Evolutionary conservation across 64 coral and sea anemone genomes (phyloP), one percentile per base, ranked within the genome.

Genomic region (Catalaphyllia jardinei): DNA sequence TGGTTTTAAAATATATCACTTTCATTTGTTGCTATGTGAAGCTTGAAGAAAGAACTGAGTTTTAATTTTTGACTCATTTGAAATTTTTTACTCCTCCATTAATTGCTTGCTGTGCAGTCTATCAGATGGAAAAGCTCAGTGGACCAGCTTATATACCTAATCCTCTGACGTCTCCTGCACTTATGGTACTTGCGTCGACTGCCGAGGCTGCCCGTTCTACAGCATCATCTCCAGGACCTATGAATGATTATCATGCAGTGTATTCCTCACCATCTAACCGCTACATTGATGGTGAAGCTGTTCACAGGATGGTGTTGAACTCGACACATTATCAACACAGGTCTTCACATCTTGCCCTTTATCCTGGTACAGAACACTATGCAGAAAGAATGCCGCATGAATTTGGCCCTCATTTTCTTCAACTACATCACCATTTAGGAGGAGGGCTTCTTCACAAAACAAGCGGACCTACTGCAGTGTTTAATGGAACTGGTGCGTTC

Each of bases 151-250:
- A 88, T 93, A 93, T 96, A 76, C 95, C 95, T 55, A 96, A 96
- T 59, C 95, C 95, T 30, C 83, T 96, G 16, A 93, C 87, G 15
- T 96, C 95, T 29, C 95, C 95, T 60, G 95, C 95, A 38, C 93
- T 96, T 79, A 96, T 96, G 95, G 95, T 96, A 74, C 79, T 96
- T 54, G 95, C 95, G 19, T 96, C 95, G 60, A 96, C 95, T 29
- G 95, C 95, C 15, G 95, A 96, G 89, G 95, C 95, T 39, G 90
- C 95, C 31, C 75, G 88, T 54, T 85, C 95, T 29, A 87, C 95
- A 25, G 79, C 91, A 46, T 87, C 90, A 79, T 96, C 95, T 62
- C 91, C 95, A n/a, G 88, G 95, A 69, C 85, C 95, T 67, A 91
- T 96, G 82, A 96, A 79, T 91, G 95, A 96, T 50, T 93, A 93